These are phyloP conservation scores for Poeciliopsis infans DNA, from an alignment of 2,797 vertebrate species.

Conservation along the genomic window DNA sequence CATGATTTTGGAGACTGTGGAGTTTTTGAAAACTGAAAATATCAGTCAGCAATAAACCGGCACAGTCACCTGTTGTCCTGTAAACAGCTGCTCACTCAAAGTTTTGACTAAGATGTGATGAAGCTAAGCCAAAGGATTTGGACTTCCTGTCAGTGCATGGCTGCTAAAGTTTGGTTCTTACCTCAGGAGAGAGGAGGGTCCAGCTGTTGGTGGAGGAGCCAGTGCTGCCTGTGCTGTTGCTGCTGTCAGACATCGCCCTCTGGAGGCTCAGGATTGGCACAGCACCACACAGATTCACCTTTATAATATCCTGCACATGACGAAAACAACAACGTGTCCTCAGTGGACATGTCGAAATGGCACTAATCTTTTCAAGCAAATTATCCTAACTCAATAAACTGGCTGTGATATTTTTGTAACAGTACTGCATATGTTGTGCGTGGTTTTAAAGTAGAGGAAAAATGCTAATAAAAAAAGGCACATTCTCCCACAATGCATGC, in stretches of 20 bases:
- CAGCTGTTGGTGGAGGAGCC: constrained; percentile 87
- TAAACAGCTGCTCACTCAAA: background rate
- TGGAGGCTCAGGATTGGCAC: constrained; percentile 66
- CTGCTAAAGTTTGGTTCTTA: constrained; percentile 48
- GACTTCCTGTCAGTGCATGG: background rate
- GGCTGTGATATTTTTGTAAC: background rate
- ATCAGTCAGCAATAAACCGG: background rate
- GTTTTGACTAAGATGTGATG: background rate
- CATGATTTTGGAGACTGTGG: background rate
- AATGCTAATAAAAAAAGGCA: background rate
- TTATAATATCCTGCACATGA: constrained; percentile 62
- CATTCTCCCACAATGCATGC: background rate
- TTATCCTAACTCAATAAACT: background rate
- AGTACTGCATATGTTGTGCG: background rate
- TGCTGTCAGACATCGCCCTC: constrained; percentile 87
- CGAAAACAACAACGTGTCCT: constrained; percentile 58
- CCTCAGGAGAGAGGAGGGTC: constrained; percentile 89
- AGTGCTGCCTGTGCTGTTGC: constrained; percentile 77
- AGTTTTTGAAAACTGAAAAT: background rate
- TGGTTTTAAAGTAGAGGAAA: background rate
- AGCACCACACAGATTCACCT: constrained; percentile 58
- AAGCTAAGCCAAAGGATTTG: background rate
- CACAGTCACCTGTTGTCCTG: background rate
- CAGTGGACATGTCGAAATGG: constrained; percentile 16
- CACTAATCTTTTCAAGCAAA: background rate